Evolutionary conservation across 2,888 invertebrate genomes (phyloP).

Genomic region (Notodonta dromedarius): DNA sequence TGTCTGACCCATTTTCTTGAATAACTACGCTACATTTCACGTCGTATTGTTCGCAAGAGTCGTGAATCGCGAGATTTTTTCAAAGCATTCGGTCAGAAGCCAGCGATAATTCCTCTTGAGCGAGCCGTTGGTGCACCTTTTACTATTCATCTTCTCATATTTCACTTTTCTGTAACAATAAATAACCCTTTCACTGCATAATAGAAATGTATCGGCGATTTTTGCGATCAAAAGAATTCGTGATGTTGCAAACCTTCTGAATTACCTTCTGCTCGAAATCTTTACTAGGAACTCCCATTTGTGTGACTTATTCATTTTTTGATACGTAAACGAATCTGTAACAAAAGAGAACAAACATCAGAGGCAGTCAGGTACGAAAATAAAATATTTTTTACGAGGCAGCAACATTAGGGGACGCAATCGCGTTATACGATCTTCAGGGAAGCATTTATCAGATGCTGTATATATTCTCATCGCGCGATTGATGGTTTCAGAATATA

Average conservation of each 20-base stretch:
- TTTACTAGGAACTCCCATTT: slow-evolving; percentile 63
- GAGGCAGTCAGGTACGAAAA: slow-evolving; percentile 37
- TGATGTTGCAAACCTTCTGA: slow-evolving; percentile 24
- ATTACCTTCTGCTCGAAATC: slow-evolving; percentile 60
- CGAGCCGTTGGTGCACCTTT: slow-evolving; percentile 44
- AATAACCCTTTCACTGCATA: slow-evolving; percentile 42
- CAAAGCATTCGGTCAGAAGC: slow-evolving; percentile 43
- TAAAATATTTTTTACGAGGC: slow-evolving; percentile 30
- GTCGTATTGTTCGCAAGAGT: slow-evolving; percentile 48
- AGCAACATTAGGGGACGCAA: slow-evolving; percentile 11
- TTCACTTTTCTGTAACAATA: slow-evolving; percentile 70
- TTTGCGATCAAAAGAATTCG: neutral
- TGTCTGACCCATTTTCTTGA: slow-evolving; percentile 70
- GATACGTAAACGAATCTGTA: slow-evolving; percentile 59
- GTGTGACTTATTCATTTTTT: slow-evolving; percentile 66
- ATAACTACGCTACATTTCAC: slow-evolving; percentile 63
- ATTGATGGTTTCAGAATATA: slow-evolving; percentile 10
- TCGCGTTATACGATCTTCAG: slow-evolving; percentile 20
- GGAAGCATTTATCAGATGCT: slow-evolving; percentile 18
- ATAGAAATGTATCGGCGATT: slow-evolving; percentile 26
- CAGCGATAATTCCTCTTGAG: slow-evolving; percentile 50
- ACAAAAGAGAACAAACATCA: slow-evolving; percentile 57
- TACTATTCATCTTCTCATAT: slow-evolving; percentile 53
- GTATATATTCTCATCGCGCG: slow-evolving; percentile 10
- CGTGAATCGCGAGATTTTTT: slow-evolving; percentile 40